Evolutionary conservation across 1,140 invertebrate genomes (phyloP).

Genomic region (Panulirus ornatus): DNA sequence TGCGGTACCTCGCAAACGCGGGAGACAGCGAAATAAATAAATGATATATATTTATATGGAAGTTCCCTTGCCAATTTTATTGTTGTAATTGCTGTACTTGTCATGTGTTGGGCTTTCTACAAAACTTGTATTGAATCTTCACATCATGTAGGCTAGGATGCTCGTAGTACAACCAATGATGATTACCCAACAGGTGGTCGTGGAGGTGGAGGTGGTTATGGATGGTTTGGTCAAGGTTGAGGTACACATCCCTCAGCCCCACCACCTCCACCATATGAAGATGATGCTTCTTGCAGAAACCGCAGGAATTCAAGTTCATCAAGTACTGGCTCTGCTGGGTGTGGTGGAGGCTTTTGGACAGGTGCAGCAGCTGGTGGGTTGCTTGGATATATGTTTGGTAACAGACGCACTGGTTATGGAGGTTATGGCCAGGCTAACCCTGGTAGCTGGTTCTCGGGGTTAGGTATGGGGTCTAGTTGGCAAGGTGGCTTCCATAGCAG

Average conservation of each 20-base stretch:
- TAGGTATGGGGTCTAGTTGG: not conserved
- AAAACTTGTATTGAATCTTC: constrained; percentile 78
- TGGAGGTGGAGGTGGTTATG: constrained; percentile 71
- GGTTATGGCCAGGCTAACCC: constrained; percentile 41
- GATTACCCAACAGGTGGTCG: constrained; percentile 69
- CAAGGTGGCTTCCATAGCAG: constrained; percentile 53
- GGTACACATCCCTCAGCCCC: constrained; percentile 25
- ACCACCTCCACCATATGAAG: constrained; percentile 19
- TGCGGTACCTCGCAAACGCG: no score
- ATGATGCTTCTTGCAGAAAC: constrained; percentile 69
- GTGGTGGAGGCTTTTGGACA: constrained; percentile 80
- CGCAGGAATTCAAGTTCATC: not conserved
- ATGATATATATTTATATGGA: constrained; percentile 23
- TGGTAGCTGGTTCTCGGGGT: constrained; percentile 64
- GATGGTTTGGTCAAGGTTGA: constrained; percentile 57
- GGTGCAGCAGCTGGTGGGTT: constrained; percentile 80
- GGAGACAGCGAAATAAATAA: no score
- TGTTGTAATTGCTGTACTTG: constrained; percentile 76
- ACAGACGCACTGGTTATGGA: constrained; percentile 57
- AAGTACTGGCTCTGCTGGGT: constrained; percentile 53
- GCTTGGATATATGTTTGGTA: constrained; percentile 81
- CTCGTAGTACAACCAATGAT: constrained; percentile 66
- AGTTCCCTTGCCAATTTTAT: constrained; percentile 77
- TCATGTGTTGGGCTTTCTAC: constrained; percentile 79
- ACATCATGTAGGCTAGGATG: constrained; percentile 42